Evolutionary conservation across 2,113 vertebrate species (phyloP), one percentile per base, ranked within the genome.

Genomic region (Hippocampus barbouri): DNA sequence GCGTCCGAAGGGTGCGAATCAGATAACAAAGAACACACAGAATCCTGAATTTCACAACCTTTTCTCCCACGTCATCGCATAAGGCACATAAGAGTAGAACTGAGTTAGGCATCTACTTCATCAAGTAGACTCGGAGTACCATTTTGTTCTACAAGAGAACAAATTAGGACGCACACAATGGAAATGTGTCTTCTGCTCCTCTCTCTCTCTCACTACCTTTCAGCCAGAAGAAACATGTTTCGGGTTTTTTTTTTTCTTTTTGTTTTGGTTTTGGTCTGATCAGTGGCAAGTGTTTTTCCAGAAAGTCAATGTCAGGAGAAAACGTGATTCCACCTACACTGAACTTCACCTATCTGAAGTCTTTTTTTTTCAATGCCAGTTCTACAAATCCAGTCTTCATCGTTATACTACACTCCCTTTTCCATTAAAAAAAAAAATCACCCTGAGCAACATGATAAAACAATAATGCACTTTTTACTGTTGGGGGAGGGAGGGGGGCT

Each of bases 1-100:
- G 96, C 96, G 95, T 96, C 94, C 94, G 95, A 95, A 97, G 94
- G 95, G 94, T 93, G 95, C 95, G 89, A 94, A 94, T 97, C 96
- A 95, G 94, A 95, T 94, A 96, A 98, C 96, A 97, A 96, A 99
- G 95, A 95, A 96, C 96, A 98, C 94, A 95, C 93, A 96, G 91
- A 66, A 95, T 98, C 97, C 97, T 98, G 97, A 99, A 95, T 96
- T 95, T 95, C 95, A 98, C 96, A 97, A 97, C 95, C 95, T 96
- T 95, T 95, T 97, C 95, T 95, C 93, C 95, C 94, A 95, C 95
- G 95, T 95, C 95, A 96, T 96, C 95, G 93, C 93, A 88, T 97
- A 99, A 98, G 97, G 97, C 97, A 98, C 97, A 94, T 96, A 93
- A 38, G 59, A 61, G 94, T 94, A 97, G 93, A 98, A 98, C 96